These are phyloP conservation scores for Salticus scenicus DNA, from an alignment of 2,888 invertebrate genomes.

Conservation along the genomic window DNA sequence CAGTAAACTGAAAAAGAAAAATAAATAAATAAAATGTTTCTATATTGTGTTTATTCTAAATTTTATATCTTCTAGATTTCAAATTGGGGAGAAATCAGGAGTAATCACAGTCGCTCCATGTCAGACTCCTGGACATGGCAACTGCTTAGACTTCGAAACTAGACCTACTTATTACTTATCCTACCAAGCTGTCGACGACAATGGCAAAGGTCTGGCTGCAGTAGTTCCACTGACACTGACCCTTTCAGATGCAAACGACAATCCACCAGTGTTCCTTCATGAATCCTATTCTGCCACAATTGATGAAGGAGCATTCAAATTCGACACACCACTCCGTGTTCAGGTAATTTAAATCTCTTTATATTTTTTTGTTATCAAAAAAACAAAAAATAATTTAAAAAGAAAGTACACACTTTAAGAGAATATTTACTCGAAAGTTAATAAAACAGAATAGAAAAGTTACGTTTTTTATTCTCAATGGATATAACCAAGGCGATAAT, in stretches of 20 bases:
- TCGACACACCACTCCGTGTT: constrained; percentile 79
- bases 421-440: background rate
- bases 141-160: constrained; percentile 90
- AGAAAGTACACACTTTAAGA: background rate
- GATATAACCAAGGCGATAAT: too few species aligned
- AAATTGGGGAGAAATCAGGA: constrained; percentile 80
- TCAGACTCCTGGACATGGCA: constrained; percentile 80
- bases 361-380: too few species aligned
- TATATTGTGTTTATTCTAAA: too few species aligned
- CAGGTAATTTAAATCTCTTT: constrained; percentile 73
- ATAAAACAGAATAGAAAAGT: background rate
- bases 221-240: constrained; percentile 72
- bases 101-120: constrained; percentile 87
- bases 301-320: constrained; percentile 89
- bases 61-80: constrained; percentile 85
- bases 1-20: too few species aligned
- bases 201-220: constrained; percentile 80
- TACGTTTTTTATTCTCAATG: background rate
- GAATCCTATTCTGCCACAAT: constrained; percentile 86
- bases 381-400: too few species aligned
- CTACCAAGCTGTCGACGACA: constrained; percentile 87
- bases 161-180: constrained; percentile 88
- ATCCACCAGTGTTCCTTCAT: constrained; percentile 87
- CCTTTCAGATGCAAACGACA: constrained; percentile 79
- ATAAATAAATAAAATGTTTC: too few species aligned